Percentiles rank a stretch among this genome's conserved stretches.
These are phyloP conservation scores for Xestobium rufovillosum DNA, from an alignment of 2,888 invertebrate genomes.

Conservation along the genomic window DNA sequence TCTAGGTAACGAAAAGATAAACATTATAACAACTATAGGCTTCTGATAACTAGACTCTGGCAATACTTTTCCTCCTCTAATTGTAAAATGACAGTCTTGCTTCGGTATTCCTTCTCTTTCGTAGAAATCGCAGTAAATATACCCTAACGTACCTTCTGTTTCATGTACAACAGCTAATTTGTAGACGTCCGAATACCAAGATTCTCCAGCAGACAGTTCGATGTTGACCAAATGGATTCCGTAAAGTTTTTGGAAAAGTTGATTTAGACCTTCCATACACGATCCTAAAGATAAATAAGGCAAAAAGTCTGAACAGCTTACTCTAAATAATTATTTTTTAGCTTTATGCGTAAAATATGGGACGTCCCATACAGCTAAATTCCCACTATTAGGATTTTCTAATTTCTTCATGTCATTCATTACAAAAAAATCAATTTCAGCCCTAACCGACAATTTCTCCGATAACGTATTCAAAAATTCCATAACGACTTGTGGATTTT, in stretches of 20 bases:
- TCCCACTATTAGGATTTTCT: conserved; percentile 25
- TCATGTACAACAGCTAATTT: conserved; percentile 88
- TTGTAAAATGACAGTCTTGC: conserved; percentile 99
- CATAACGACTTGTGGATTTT: conserved; percentile 69
- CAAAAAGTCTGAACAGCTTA: conserved; percentile 64
- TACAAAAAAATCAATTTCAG: conserved; percentile 63
- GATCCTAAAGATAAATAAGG: conserved; percentile 87
- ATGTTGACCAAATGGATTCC: conserved; percentile 70
- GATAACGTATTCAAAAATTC: conserved; percentile 74
- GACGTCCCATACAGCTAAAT: conserved; percentile 74
- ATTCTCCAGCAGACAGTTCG: conserved; percentile 67
- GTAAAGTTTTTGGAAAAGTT: conserved; percentile 75
- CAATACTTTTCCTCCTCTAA: conserved; percentile 80
- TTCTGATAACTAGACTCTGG: conserved; percentile 78
- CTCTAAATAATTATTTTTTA: conserved; percentile 62
- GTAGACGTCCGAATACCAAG: conserved; percentile 67
- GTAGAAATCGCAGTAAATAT: conserved; percentile 96
- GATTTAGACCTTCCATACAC: conserved; percentile 95
- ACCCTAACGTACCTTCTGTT: conserved; percentile 73
- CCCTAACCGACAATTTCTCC: conserved; percentile 59
- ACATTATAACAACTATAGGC: conserved; percentile 88
- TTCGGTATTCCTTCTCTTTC: conserved; percentile 86
- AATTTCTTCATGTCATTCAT: conserved; percentile 69
- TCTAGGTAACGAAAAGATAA: conserved; percentile 73
- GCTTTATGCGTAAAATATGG: conserved; percentile 74